Evolutionary conservation across 2,113 vertebrate species (phyloP).

Genomic region (Halcyon malimbica): DNA sequence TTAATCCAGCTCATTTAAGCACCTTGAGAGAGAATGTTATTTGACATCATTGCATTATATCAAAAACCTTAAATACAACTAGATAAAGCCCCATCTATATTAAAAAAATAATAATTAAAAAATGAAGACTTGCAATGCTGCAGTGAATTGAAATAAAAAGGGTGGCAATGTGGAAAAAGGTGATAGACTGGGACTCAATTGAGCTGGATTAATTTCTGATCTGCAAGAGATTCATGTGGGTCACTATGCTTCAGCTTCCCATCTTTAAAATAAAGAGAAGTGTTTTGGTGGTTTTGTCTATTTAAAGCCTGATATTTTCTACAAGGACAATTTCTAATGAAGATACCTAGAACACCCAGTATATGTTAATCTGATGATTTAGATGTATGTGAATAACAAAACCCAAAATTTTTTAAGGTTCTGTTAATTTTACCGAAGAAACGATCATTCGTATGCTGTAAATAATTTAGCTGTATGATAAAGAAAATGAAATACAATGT

Average conservation of each 20-base stretch:
- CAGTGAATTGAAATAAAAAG: neutral
- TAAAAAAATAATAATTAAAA: neutral
- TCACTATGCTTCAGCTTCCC: neutral
- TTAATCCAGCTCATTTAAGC: neutral
- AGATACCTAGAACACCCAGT: neutral
- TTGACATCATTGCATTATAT: neutral
- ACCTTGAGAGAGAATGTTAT: neutral
- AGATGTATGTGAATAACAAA: neutral
- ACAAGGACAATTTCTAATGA: neutral
- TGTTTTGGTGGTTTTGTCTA: neutral
- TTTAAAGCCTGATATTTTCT: neutral
- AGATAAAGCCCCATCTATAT: neutral
- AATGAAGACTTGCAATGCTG: neutral
- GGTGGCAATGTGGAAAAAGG: neutral
- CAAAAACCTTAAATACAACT: neutral
- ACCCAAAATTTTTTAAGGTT: neutral
- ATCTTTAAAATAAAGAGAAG: neutral
- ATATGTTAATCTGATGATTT: neutral
- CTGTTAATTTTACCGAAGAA: neutral
- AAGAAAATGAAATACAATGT: neutral
- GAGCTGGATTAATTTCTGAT: neutral
- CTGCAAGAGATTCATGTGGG: fast-evolving
- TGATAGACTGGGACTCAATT: neutral
- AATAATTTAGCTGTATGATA: neutral
- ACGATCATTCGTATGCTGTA: neutral